phyloP scores from a whole-genome alignment of 2,113 vertebrate genomes.

The Ameiurus melas region DNA sequence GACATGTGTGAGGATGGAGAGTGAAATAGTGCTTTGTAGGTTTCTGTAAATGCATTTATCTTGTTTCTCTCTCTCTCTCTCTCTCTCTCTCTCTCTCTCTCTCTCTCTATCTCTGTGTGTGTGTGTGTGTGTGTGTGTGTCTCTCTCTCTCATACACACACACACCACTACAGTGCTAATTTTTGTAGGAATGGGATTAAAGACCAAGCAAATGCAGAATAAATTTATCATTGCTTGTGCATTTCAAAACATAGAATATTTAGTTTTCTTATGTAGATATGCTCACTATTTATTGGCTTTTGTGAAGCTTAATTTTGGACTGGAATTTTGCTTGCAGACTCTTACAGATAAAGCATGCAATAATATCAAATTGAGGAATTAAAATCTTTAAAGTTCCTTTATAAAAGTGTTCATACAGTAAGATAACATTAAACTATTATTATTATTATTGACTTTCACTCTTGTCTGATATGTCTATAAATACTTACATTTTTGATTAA shows the following conservation, averaged over 20 bases:
- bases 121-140: too few species aligned
- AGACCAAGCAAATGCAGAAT: neutral
- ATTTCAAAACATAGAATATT: slow-evolving; percentile 28
- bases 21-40: slow-evolving; percentile 15
- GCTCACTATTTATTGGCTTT: neutral
- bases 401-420: neutral
- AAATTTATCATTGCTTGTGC: slow-evolving; percentile 13
- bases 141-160: neutral
- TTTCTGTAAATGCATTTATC: neutral
- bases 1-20: slow-evolving; percentile 59
- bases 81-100: slow-evolving; percentile 1
- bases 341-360: slow-evolving; percentile 6
- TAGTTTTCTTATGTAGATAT: neutral
- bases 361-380: slow-evolving; percentile 25
- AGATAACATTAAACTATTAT: neutral
- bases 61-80: neutral
- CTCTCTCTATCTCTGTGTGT: too few species aligned
- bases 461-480: neutral
- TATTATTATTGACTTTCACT: neutral
- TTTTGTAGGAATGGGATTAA: neutral
- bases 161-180: neutral
- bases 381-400: neutral
- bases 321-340: neutral
- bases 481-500: neutral
- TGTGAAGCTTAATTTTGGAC: neutral